phyloP scores from a whole-genome alignment of 2,797 vertebrate genomes.

The Neosalanx taihuensis region DNA sequence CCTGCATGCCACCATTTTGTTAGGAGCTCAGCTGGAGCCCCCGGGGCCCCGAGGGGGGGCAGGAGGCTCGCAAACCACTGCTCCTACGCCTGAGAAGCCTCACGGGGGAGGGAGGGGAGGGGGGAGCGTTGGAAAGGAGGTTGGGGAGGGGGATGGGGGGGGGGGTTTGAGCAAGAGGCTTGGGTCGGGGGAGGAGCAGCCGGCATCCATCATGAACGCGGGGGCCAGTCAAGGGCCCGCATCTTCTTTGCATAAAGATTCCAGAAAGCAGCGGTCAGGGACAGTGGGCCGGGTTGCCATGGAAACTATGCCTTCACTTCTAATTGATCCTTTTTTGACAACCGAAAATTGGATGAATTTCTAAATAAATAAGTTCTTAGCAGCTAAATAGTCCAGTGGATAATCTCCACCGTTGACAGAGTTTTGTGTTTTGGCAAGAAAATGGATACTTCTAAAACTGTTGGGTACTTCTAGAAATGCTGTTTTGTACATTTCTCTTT shows the following conservation, averaged over 20 bases:
- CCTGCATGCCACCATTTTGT: slow-evolving; percentile 13
- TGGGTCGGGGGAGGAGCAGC: background rate
- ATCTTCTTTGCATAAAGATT: background rate
- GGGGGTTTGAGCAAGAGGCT: background rate
- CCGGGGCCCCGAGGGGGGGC: slow-evolving; percentile 5
- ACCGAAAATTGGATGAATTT: background rate
- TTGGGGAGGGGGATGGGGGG: background rate
- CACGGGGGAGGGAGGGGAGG: background rate
- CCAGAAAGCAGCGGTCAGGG: slow-evolving; percentile 5
- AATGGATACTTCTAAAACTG: background rate
- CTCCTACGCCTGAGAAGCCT: slow-evolving; percentile 10
- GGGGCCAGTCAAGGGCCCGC: background rate
- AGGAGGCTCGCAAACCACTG: slow-evolving; percentile 12
- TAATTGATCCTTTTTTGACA: slow-evolving; percentile 1
- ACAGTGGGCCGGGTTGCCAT: slow-evolving; percentile 63
- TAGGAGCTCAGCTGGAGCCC: slow-evolving; percentile 32
- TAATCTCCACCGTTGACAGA: background rate
- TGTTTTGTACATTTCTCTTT: too few species aligned
- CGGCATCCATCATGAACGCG: background rate
- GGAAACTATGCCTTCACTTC: slow-evolving; percentile 61
- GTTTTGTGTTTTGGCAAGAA: background rate
- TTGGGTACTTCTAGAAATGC: too few species aligned
- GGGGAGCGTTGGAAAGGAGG: background rate
- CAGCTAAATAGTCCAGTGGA: background rate
- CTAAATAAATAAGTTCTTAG: background rate